Conservation (phyloP, 2,888 invertebrate genomes). For the Stramonita haemastoma region DNA sequence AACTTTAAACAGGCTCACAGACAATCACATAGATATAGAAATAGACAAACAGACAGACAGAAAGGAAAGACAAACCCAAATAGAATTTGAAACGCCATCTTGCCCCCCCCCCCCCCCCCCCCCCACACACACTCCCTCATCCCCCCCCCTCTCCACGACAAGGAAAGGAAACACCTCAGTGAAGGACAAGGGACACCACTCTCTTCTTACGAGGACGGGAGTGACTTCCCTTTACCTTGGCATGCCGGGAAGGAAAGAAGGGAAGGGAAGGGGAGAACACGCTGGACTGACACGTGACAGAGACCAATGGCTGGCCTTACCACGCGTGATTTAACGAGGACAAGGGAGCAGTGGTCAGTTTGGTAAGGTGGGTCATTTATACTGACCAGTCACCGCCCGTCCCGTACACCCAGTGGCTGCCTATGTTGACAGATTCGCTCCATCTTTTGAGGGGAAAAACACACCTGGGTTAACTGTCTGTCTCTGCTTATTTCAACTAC, state of each 20-base stretch:
- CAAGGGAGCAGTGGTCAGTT: neutral
- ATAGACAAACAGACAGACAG: neutral
- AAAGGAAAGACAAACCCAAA: neutral
- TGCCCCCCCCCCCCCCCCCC: no score
- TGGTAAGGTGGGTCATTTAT: neutral
- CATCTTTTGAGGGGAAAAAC: neutral
- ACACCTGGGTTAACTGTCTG: no score
- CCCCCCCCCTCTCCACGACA: no score
- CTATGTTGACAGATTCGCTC: neutral
- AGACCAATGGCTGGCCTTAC: conserved; percentile 4
- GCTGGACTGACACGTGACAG: neutral
- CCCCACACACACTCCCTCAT: no score
- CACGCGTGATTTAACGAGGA: conserved; percentile 2
- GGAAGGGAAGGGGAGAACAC: neutral
- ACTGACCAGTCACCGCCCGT: neutral
- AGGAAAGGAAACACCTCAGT: no score
- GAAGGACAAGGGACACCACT: conserved; percentile 2
- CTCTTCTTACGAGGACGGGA: neutral
- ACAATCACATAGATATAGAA: neutral
- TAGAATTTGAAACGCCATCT: neutral
- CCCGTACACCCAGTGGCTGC: neutral
- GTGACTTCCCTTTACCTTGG: neutral
- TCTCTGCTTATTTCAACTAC: no score
- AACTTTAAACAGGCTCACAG: no score
- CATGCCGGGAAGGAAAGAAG: neutral